These are phyloP conservation scores for Oxyruncus cristatus DNA, from an alignment of 2,113 vertebrate species.

Conservation along the genomic window DNA sequence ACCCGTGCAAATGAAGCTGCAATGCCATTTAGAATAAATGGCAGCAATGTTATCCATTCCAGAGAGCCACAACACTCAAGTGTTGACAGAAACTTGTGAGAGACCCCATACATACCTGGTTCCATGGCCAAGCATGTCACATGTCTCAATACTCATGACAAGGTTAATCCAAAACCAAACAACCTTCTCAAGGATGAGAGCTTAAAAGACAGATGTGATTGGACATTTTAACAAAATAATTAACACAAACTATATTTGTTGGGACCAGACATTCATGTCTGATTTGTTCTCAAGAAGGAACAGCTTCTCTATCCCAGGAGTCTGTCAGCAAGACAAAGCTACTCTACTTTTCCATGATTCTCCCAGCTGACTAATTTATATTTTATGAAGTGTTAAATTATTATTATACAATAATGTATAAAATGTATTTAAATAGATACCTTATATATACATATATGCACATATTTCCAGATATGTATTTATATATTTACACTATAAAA, in stretches of 20 bases:
- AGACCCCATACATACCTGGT: neutral
- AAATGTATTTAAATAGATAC: neutral
- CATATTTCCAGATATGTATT: neutral
- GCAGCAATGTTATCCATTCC: fast-evolving
- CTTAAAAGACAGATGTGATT: neutral
- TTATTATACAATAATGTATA: neutral
- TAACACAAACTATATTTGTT: neutral
- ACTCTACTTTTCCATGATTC: neutral
- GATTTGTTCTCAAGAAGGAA: neutral
- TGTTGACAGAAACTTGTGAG: neutral
- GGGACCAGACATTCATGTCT: neutral
- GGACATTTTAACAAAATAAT: neutral
- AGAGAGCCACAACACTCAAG: neutral
- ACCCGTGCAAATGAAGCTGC: fast-evolving
- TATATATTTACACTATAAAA: neutral
- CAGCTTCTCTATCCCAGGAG: neutral
- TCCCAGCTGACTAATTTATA: neutral
- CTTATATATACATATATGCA: neutral
- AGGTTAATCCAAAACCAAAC: neutral
- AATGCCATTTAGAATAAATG: neutral
- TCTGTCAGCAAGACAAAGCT: neutral
- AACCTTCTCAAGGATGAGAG: neutral
- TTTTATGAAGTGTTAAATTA: neutral
- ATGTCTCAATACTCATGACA: neutral
- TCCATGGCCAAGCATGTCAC: neutral